Conservation (phyloP, 2,797 vertebrate genomes). For the Pseudochaenichthys georgianus region DNA sequence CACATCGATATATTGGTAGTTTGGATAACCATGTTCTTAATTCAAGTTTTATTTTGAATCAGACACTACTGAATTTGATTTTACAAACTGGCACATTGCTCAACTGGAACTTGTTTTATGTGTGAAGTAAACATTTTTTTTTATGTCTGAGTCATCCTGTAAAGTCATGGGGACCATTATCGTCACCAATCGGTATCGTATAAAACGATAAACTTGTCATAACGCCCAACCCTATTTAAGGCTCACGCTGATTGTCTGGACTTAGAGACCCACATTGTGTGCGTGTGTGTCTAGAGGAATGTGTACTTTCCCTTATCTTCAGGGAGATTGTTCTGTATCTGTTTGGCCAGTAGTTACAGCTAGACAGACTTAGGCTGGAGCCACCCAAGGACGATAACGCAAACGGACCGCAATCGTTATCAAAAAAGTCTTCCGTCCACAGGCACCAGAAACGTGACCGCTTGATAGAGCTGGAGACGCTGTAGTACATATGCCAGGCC, state of each 20-base stretch:
- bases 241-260: background rate
- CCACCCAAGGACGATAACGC: too few species aligned
- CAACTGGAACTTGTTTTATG: background rate
- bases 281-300: background rate
- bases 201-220: too few species aligned
- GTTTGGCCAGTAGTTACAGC: background rate
- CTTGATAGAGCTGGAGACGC: too few species aligned
- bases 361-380: background rate
- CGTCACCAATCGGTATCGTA: too few species aligned
- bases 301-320: conserved; percentile 1
- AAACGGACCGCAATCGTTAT: too few species aligned
- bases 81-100: background rate
- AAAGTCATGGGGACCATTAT: background rate
- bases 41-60: background rate
- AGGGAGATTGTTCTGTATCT: background rate
- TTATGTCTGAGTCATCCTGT: background rate
- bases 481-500: too few species aligned
- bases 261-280: background rate
- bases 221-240: too few species aligned
- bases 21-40: too few species aligned
- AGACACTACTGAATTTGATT: background rate
- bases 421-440: too few species aligned
- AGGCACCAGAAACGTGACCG: too few species aligned
- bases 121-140: background rate
- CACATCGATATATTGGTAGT: too few species aligned